These are phyloP conservation scores for Drosophila robusta DNA, from an alignment of 2,888 invertebrate genomes.

Conservation along the genomic window DNA sequence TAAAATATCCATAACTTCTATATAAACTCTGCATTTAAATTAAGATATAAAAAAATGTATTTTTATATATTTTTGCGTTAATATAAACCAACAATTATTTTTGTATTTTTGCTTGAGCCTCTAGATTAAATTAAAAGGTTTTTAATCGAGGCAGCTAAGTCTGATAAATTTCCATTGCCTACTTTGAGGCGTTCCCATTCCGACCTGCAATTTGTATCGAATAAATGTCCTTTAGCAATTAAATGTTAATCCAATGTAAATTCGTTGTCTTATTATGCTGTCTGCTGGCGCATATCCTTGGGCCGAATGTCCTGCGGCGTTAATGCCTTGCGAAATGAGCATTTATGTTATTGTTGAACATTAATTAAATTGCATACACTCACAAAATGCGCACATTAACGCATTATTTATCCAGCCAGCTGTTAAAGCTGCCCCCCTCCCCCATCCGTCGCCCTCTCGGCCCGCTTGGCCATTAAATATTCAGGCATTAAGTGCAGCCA, in stretches of 20 bases:
- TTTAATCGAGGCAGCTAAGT: not conserved
- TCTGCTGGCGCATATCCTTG: not conserved
- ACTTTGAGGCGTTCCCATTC: constrained; percentile 12
- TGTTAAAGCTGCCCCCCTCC: constrained; percentile 24
- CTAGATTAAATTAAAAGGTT: too few species aligned
- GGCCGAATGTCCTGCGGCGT: constrained; percentile 17
- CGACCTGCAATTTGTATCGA: not conserved
- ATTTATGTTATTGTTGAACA: constrained; percentile 52
- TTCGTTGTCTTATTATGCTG: not conserved
- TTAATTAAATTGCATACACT: constrained; percentile 55
- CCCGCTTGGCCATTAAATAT: constrained; percentile 37
- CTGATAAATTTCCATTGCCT: constrained; percentile 16
- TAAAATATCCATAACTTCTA: too few species aligned
- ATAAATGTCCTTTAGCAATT: not conserved
- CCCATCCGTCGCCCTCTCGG: not conserved
- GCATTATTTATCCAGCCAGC: constrained; percentile 24
- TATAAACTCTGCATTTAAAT: too few species aligned
- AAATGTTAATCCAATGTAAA: constrained; percentile 3
- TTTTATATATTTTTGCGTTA: too few species aligned
- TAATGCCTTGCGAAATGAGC: constrained; percentile 22
- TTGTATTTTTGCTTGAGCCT: too few species aligned
- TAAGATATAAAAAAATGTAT: too few species aligned
- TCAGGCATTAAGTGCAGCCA: constrained; percentile 34
- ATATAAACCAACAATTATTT: too few species aligned
- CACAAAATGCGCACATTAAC: constrained; percentile 27